Base-by-base conservation (phyloP, 2,113 vertebrate species). In the Eupsittula cactorum region DNA sequence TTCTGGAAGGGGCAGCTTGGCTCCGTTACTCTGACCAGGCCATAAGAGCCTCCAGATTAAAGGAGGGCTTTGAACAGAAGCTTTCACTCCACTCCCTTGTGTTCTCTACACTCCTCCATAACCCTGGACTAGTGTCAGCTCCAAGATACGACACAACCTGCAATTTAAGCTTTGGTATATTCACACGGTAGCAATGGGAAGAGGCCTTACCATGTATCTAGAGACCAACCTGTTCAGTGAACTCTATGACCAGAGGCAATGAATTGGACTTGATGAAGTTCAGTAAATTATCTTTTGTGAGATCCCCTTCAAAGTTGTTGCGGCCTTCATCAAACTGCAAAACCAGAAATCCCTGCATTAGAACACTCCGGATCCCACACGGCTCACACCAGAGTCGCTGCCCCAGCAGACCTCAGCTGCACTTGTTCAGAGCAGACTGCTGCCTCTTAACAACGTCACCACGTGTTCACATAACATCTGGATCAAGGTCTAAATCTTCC, bases 201-300 rank as follows among this genome's bases (percentile, higher is more conserved):
- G 11, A 57, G 6, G 42, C 59, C 57, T 47, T 31, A 31, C 17
- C 57, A 33, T 3, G 8, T 4, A 16, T 1, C n/a, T 28, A 7
- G 59, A 47, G 8, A 37, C 83, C 64, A 97, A 99, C 99, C 99
- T 99, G 99, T 89, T 99, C 99, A 0, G 99, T 99, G 97, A 99
- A 99, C 97, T 99, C 99, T 5, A 99, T 99, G 97, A 99, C 99
- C 94, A 99, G 97, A 35, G 99, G 99, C 82, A 99, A 97, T 80
- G 99, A 98, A 97, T 99, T 99, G 90, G 98, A 94, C 97, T 98
- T 99, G 97, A 99, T 97, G 94, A 99, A 99, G 88, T 97, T 97
- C 95, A 99, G 81, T 37, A 99, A 96, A 9, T 97, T 98, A 20
- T 99, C 99, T 94, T 99, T 99, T 68, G 96, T 99, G 88, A 99